Percentiles rank a stretch among this genome's conserved stretches.
Evolutionary conservation across 2,888 invertebrate species (phyloP).

Genomic region (Ophioninae sp.): DNA sequence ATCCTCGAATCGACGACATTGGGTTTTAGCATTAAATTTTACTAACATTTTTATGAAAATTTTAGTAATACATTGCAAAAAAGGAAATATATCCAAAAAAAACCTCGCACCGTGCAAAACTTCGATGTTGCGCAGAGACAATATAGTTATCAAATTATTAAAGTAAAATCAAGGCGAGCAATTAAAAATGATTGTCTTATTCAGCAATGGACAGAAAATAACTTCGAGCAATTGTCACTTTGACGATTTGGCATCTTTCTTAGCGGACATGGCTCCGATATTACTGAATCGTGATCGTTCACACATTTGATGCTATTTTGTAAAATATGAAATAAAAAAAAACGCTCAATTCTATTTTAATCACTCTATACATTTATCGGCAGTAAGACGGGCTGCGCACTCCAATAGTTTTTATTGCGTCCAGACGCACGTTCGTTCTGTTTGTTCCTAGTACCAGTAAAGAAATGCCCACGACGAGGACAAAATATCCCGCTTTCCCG

Average conservation of each 20-base stretch:
- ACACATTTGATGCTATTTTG: background rate
- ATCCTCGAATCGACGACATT: too few species aligned
- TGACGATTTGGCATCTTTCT: background rate
- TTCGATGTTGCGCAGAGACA: too few species aligned
- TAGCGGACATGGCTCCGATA: background rate
- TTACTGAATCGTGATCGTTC: background rate
- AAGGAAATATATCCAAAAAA: background rate
- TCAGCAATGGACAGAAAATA: background rate
- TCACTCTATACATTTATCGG: conserved; percentile 21
- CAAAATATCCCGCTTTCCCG: conserved; percentile 63
- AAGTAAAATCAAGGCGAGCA: background rate
- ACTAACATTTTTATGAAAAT: too few species aligned
- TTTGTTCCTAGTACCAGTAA: conserved; percentile 37
- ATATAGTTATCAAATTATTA: background rate
- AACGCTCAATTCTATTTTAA: conserved; percentile 35
- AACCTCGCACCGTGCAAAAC: background rate
- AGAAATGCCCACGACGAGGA: background rate
- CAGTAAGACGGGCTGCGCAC: background rate
- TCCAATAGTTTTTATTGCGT: background rate
- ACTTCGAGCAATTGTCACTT: background rate
- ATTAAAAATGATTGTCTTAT: background rate
- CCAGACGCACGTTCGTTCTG: conserved; percentile 15
- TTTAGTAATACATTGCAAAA: too few species aligned
- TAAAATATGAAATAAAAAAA: conserved; percentile 16
- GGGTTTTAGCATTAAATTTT: too few species aligned